Base-by-base conservation (phyloP, 2,797 vertebrate species). In the Chaetodon trifasciatus region DNA sequence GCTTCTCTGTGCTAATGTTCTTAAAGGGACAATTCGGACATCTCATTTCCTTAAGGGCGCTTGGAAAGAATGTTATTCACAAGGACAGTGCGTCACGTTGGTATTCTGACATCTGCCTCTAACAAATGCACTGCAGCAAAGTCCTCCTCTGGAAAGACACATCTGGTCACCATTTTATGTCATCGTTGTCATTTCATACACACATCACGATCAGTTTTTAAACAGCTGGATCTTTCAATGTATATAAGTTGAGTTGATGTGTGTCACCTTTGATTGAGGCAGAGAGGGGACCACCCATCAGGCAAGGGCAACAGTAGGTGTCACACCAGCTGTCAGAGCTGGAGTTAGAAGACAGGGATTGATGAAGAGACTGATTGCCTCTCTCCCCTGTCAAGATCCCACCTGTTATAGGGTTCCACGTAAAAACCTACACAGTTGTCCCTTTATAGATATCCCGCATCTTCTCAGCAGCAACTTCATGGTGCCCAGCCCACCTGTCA, bases 281-380 rank as follows among this genome's bases (percentile, higher is more conserved):
- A 78, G 84, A 91, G 77, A 88, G 78, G 82, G 86, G 88, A 90
- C 92, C 90, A 91, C 92, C 90, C 86, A 91, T 89, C 85, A 92
- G 78, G 89, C 79, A 84, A 91, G 92, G 89, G 89, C 86, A 92
- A 88, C 86, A 87, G 88, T 92, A 78, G 93, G 92, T 91, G 91
- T 90, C 90, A 91, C 81, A 89, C 90, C 95, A 96, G 93, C 93
- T 95, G 94, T 94, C 94, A 95, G 84, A 91, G 88, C 86, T 89
- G 79, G 84, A 88, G 92, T 89, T 86, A 83, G 92, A 92, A 87
- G 93, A 95, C 88, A 91, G 86, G 84, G 91, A 94, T 94, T 95
- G 93, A 96, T 93, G 91, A 93, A 88, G 91, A 94, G 90, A 87
- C 88, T 91, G 93, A 95, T 92, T 88, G 88, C 83, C 85, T 81